Evolutionary conservation across 2,888 invertebrate species (phyloP).

Genomic region (Agapostemon virescens): DNA sequence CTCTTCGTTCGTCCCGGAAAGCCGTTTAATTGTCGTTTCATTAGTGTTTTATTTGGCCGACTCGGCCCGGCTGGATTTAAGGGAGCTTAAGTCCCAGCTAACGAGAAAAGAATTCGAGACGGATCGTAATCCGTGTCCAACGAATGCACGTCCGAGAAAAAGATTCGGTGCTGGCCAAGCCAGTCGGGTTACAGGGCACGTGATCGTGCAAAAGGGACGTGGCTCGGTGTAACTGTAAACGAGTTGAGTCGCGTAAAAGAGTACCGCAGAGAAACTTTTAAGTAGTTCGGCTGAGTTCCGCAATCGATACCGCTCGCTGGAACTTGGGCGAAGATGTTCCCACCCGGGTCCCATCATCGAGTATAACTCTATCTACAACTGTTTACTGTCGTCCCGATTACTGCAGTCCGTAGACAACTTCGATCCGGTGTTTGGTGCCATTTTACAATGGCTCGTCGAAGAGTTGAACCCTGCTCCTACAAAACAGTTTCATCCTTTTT

Average conservation of each 20-base stretch:
- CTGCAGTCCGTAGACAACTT: slow-evolving; percentile 29
- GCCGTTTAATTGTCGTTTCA: slow-evolving; percentile 33
- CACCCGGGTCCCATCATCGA: slow-evolving; percentile 23
- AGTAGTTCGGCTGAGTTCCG: slow-evolving; percentile 53
- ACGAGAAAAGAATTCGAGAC: slow-evolving; percentile 40
- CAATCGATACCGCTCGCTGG: slow-evolving; percentile 55
- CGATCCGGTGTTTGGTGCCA: neutral
- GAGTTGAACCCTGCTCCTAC: neutral
- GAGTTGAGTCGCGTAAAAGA: slow-evolving; percentile 42
- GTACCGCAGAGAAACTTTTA: slow-evolving; percentile 54
- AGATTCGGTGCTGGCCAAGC: slow-evolving; percentile 4
- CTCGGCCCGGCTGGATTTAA: slow-evolving; percentile 2
- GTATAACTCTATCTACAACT: slow-evolving; percentile 42
- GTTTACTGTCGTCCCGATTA: slow-evolving; percentile 50
- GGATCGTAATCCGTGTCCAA: slow-evolving; percentile 34
- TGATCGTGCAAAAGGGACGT: slow-evolving; percentile 25
- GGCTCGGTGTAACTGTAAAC: slow-evolving; percentile 32
- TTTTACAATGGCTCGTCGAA: neutral
- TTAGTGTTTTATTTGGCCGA: slow-evolving; percentile 28
- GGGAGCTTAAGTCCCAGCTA: slow-evolving; percentile 20
- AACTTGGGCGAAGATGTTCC: slow-evolving; percentile 38
- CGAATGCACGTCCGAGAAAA: neutral
- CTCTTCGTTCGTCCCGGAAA: neutral
- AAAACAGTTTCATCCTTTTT: neutral
- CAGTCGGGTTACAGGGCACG: neutral